These are phyloP conservation scores for Platysternon megacephalum DNA, from an alignment of 2,113 vertebrate genomes.

Conservation along the genomic window DNA sequence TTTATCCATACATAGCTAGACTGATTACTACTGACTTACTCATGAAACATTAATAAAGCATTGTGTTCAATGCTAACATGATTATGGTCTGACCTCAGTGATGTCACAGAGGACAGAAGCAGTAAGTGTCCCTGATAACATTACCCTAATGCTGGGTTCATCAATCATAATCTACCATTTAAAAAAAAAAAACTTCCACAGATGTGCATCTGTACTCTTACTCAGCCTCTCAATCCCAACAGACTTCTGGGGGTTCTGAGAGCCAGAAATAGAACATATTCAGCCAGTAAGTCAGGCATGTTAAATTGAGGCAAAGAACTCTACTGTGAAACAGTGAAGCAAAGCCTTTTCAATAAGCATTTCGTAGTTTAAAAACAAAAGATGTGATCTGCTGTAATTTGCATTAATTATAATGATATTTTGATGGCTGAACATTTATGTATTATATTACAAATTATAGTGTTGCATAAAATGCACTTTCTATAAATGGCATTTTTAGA, in stretches of 20 bases:
- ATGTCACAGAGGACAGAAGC: slow-evolving; percentile 84
- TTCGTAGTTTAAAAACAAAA: slow-evolving; percentile 71
- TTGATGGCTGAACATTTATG: slow-evolving; percentile 41
- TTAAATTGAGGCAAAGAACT: slow-evolving; percentile 69
- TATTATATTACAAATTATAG: slow-evolving; percentile 49
- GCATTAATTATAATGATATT: slow-evolving; percentile 59
- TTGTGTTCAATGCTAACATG: slow-evolving; percentile 86
- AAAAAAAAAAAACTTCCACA: slow-evolving; percentile 65
- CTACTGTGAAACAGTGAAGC: slow-evolving; percentile 52
- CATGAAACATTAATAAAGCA: slow-evolving; percentile 89
- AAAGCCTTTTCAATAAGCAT: slow-evolving; percentile 51
- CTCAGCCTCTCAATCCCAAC: slow-evolving; percentile 68
- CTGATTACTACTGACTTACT: slow-evolving; percentile 80
- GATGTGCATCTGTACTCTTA: slow-evolving; percentile 78
- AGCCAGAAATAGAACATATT: slow-evolving; percentile 78
- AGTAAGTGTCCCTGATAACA: slow-evolving; percentile 86
- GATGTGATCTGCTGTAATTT: slow-evolving; percentile 50
- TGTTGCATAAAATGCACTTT: slow-evolving; percentile 35
- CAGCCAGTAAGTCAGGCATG: slow-evolving; percentile 72
- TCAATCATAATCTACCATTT: slow-evolving; percentile 89
- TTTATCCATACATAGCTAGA: slow-evolving; percentile 69
- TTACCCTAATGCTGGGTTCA: slow-evolving; percentile 88
- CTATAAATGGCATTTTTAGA: slow-evolving; percentile 38
- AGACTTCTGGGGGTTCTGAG: slow-evolving; percentile 50
- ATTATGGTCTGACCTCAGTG: slow-evolving; percentile 85